Evolutionary conservation across 2,113 vertebrate genomes (phyloP).

Genomic region (Etheostoma cragini): DNA sequence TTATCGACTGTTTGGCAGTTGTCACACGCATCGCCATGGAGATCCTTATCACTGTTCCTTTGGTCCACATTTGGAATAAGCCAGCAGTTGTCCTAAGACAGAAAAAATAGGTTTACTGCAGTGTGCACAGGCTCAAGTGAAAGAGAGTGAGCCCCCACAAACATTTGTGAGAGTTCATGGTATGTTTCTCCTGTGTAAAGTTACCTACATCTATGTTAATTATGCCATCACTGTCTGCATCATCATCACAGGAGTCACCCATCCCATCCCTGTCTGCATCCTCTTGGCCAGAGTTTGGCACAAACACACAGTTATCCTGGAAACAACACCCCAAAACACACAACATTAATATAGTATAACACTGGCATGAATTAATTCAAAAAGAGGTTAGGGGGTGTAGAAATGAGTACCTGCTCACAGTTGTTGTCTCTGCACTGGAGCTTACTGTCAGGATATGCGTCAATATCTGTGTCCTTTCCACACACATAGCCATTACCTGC

Average conservation of each 20-base stretch:
- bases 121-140: not conserved
- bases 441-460: slow-evolving; percentile 90
- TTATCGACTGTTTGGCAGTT: slow-evolving; percentile 91
- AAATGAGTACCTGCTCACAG: slow-evolving; percentile 87
- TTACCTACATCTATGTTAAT: slow-evolving; percentile 87
- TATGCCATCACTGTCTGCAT: slow-evolving; percentile 95
- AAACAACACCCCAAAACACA: slow-evolving; percentile 25
- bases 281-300: slow-evolving; percentile 98
- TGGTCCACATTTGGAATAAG: slow-evolving; percentile 91
- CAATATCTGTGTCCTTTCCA: slow-evolving; percentile 95
- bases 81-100: slow-evolving; percentile 94
- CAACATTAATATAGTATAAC: not conserved
- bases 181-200: not conserved
- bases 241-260: slow-evolving; percentile 94
- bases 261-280: slow-evolving; percentile 92
- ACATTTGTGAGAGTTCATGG: not conserved
- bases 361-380: not conserved
- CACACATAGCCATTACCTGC: slow-evolving; percentile 95
- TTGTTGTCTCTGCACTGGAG: slow-evolving; percentile 87
- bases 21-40: slow-evolving; percentile 95
- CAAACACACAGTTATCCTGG: slow-evolving; percentile 95
- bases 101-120: not conserved
- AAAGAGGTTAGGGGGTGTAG: not conserved
- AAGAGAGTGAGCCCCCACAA: not conserved
- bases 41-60: slow-evolving; percentile 92